Conservation (phyloP, 1,140 invertebrate genomes). For the Nixonia krombeini region DNA sequence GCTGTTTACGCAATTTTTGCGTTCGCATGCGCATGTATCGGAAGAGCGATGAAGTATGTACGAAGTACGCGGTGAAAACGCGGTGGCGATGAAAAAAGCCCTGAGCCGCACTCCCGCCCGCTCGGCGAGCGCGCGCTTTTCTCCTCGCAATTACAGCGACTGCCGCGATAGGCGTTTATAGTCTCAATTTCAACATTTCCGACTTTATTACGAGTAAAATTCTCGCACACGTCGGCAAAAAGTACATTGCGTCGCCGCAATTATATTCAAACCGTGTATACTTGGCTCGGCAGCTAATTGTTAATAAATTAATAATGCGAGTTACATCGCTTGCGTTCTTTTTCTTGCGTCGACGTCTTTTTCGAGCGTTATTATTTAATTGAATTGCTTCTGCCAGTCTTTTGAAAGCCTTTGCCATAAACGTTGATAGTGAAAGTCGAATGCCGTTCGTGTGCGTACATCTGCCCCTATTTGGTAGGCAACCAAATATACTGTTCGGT, state of each 20-base stretch:
- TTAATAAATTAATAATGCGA: background rate
- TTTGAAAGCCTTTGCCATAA: conserved; percentile 36
- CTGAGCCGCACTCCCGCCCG: background rate
- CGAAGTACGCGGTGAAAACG: conserved; percentile 10
- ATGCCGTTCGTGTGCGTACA: conserved; percentile 15
- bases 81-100: background rate
- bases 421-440: conserved; percentile 25
- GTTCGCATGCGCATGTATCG: too few relatives aligned
- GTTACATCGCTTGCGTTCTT: background rate
- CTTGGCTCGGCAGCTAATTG: too few relatives aligned
- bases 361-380: background rate
- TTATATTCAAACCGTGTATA: background rate
- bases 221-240: too few relatives aligned
- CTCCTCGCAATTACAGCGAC: background rate
- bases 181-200: background rate
- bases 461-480: conserved; percentile 34
- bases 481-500: conserved; percentile 25
- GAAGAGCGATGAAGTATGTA: too few relatives aligned
- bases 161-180: background rate
- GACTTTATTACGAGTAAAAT: background rate
- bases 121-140: background rate
- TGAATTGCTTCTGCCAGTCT: conserved; percentile 9
- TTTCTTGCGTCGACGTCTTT: background rate
- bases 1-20: conserved; percentile 16
- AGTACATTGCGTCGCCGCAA: too few relatives aligned